Conservation (phyloP, 2,888 invertebrate genomes). For the Epinotia nisella region DNA sequence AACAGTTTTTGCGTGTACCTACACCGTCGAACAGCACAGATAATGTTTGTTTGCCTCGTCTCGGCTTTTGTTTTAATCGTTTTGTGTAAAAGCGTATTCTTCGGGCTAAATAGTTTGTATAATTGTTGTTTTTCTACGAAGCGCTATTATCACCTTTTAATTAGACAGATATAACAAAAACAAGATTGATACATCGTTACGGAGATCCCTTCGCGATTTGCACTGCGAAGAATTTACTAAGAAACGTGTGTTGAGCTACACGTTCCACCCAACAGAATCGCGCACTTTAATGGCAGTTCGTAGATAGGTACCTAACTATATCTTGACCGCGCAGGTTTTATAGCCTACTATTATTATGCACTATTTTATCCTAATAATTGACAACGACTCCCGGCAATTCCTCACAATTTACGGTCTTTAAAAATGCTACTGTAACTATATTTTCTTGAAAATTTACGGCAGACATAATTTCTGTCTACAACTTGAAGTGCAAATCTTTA, state of each 20-base stretch:
- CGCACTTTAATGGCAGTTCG: slow-evolving; percentile 19
- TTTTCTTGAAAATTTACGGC: slow-evolving; percentile 19
- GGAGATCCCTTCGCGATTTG: slow-evolving; percentile 19
- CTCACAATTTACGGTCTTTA: slow-evolving; percentile 36
- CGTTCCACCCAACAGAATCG: slow-evolving; percentile 18
- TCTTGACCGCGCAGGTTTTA: slow-evolving; percentile 28
- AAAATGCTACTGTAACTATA: slow-evolving; percentile 20
- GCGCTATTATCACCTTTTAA: slow-evolving; percentile 7
- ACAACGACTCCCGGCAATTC: slow-evolving; percentile 28
- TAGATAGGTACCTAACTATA: slow-evolving; percentile 17
- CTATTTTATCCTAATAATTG: slow-evolving; percentile 41
- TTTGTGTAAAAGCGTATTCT: slow-evolving; percentile 12
- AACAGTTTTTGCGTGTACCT: slow-evolving; percentile 73
- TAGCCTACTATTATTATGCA: slow-evolving; percentile 34
- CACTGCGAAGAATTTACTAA: slow-evolving; percentile 25
- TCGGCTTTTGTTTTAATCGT: slow-evolving; percentile 24
- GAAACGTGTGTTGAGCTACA: slow-evolving; percentile 18
- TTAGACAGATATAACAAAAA: slow-evolving; percentile 15
- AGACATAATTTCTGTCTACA: slow-evolving; percentile 8
- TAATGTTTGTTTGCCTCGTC: slow-evolving; percentile 31
- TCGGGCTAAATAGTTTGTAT: neutral
- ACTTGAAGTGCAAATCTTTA: slow-evolving; percentile 5
- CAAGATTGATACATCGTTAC: slow-evolving; percentile 7
- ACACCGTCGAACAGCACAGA: slow-evolving; percentile 41
- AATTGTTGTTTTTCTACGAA: neutral